Conservation (phyloP, 2,113 vertebrate genomes). For the Anguilla japonica region DNA sequence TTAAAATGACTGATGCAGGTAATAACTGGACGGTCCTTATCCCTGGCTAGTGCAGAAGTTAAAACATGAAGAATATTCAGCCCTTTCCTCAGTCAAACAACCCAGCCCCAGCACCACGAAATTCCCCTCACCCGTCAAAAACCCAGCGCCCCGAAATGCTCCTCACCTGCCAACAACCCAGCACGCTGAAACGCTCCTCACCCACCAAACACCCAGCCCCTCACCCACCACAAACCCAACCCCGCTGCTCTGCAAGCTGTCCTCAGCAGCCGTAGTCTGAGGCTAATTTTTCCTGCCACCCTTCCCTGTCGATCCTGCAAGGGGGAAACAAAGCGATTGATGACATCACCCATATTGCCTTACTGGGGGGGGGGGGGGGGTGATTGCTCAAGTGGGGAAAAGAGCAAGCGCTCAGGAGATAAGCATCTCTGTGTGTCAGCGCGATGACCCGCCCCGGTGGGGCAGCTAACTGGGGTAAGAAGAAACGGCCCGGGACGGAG, state of each 20-base stretch:
- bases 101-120: no score
- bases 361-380: conserved; percentile 67
- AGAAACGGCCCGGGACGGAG: not conserved
- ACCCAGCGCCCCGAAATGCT: no score
- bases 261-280: conserved; percentile 47
- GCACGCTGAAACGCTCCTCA: no score
- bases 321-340: conserved; percentile 59
- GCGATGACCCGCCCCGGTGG: conserved; percentile 64
- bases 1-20: no score
- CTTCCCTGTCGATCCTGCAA: conserved; percentile 42
- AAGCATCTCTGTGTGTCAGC: conserved; percentile 67
- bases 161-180: no score
- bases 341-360: conserved; percentile 71
- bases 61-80: no score
- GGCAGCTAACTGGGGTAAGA: conserved; percentile 60
- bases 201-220: no score
- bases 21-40: conserved; percentile 54
- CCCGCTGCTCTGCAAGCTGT: not conserved
- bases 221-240: no score
- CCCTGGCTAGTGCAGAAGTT: conserved; percentile 23
- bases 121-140: no score
- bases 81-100: no score
- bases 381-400: conserved; percentile 53
- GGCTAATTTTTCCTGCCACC: conserved; percentile 56
- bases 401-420: conserved; percentile 50